A percentile compares a stretch with the other conserved stretches of the same genome.
Evolutionary conservation across 2,888 invertebrate genomes (phyloP).

Genomic region (Drosophila nr. fundita): DNA sequence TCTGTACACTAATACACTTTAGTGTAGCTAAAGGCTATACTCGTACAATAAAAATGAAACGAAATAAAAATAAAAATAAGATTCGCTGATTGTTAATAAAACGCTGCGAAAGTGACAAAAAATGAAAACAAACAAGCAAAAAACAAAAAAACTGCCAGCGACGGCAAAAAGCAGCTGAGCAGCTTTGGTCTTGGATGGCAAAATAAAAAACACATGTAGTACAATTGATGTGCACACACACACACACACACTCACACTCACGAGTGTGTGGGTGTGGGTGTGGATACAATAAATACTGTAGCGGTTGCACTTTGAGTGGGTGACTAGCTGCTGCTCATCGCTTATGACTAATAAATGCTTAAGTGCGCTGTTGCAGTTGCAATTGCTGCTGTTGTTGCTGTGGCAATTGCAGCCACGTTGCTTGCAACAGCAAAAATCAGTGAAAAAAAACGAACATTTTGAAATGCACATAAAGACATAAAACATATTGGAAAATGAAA

Average conservation of each 20-base stretch:
- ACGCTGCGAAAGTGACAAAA: constrained; percentile 40
- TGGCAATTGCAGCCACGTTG: constrained; percentile 29
- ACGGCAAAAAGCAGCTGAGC: constrained; percentile 54
- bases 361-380: constrained; percentile 27
- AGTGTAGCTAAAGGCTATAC: background rate
- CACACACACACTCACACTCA: background rate
- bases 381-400: constrained; percentile 33
- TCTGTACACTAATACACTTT: background rate
- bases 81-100: constrained; percentile 54
- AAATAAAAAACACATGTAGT: constrained; percentile 50
- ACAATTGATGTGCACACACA: constrained; percentile 43
- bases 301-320: constrained; percentile 38
- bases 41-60: constrained; percentile 23
- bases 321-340: constrained; percentile 44
- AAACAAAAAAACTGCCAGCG: constrained; percentile 37
- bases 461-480: constrained; percentile 58
- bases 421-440: constrained; percentile 53
- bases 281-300: constrained; percentile 4
- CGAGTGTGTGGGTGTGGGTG: constrained; percentile 13
- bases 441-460: constrained; percentile 50
- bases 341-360: constrained; percentile 51
- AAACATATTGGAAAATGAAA: constrained; percentile 65
- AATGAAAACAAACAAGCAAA: background rate
- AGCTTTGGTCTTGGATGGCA: constrained; percentile 35
- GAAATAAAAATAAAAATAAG: constrained; percentile 6